Evolutionary conservation across 1,140 invertebrate genomes (phyloP), one percentile per base, ranked within the genome.

Genomic region (Aphelenchoides fujianensis): DNA sequence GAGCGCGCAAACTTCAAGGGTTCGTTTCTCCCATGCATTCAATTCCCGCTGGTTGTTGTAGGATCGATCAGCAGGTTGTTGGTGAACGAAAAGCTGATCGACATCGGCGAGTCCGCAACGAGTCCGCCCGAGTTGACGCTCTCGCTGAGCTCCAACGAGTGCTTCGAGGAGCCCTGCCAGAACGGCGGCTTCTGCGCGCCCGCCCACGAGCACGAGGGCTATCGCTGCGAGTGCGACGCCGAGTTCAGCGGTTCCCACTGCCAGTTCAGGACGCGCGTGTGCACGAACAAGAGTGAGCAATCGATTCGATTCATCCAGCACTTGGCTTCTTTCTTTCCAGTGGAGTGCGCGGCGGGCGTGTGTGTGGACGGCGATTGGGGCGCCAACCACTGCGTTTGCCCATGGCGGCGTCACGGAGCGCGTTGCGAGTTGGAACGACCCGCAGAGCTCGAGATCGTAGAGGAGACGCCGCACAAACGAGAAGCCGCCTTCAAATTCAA

Each of bases 351-450:
- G 34, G 36, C 62, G 48, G 80, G 79, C 19, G 54, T 71, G n/a
- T 82, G 79, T 57, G 2, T 74, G 1, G 72, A 82, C 7, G 63
- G 64, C 30, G 68, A 72, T 16, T 74, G 67, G 62, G 69, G 69
- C 12, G 28, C n/a, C 2, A 55, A 52, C n/a, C 54, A 74, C 54
- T 81, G 79, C 55, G 66, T 82, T 23, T 81, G 79, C 54, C 79
- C 79, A 12, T 34, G 69, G 7, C 66, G 69, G 19, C 61, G 76
- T 35, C 31, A 66, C 31, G 75, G 75, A 19, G 1, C 34, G 27
- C 41, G 34, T 7, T 77, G 75, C 52, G 75, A 77, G 48, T 23
- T 63, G 32, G 28, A 74, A n/a, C 31, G 7, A 12, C 16, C 7
- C n/a, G 7, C 41, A 12, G 41, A 48, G 23, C 12, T 12, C 41